Base-by-base conservation (phyloP, 2,888 invertebrate species). In the Andrena marginata region DNA sequence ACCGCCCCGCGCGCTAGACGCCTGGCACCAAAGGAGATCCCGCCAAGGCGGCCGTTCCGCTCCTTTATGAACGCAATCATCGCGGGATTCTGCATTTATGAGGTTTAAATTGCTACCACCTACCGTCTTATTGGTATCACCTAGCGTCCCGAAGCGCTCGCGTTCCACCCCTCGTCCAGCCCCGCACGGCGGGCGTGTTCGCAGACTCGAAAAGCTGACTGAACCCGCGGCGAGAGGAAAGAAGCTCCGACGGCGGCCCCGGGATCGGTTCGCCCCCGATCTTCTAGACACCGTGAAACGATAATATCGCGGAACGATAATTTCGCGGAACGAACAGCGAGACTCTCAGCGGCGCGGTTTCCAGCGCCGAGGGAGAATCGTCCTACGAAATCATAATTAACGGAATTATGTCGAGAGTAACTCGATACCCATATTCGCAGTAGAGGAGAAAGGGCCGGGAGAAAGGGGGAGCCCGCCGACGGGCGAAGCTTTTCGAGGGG, bases 381-480 rank as follows among this genome's bases (percentile, higher is more conserved):
- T 92, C 90, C 89, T 90, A 87, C 89, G 90, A 91, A 93, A 93
- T 93, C 89, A 92, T 93, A 93, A 94, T 94, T 93, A 94, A 94
- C 93, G 90, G 93, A 94, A 94, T 94, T 93, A 94, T 93, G 90
- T 86, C 85, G 79, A 74, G 80, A 89, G 94, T 92, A 94, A 94
- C 93, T 90, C 89, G 93, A 94, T 94, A 94, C 90, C 90, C 42
- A 16, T 42, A 91, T 91, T 88, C 83, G 84, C 84, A 78, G 77
- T 70, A 77, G 82, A 16, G 85, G 80, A 78, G 85, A 82, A 87
- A 87, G 77, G 87, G 84, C 80, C 77, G 75, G 79, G 67, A 72
- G 77, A 65, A 69, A 81, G 74, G 85, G 78, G 10, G 26, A 20
- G 54, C 23, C 1, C 16, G 81, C 77, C 80, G 70, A 48, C 70